Evolutionary conservation across 2,113 vertebrate species (phyloP).

Genomic region (Ovibos moschatus): DNA sequence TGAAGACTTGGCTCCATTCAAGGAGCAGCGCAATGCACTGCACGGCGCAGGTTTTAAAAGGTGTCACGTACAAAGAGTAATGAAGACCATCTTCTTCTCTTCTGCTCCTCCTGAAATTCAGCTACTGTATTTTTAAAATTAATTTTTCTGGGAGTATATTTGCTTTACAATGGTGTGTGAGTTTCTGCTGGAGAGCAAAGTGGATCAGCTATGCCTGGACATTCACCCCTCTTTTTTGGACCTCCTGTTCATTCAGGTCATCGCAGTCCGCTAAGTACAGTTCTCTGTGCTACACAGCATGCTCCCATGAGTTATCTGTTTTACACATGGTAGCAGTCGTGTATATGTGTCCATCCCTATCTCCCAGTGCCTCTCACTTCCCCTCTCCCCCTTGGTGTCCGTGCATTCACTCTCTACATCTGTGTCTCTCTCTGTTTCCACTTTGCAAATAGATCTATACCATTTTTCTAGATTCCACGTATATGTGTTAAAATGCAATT

Average conservation of each 20-base stretch:
- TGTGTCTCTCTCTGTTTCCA: background rate
- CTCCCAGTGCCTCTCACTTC: background rate
- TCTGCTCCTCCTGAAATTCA: background rate
- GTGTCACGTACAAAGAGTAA: background rate
- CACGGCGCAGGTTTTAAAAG: rapidly evolving
- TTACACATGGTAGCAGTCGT: background rate
- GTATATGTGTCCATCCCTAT: background rate
- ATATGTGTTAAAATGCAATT: rapidly evolving
- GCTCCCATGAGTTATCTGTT: background rate
- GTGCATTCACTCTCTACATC: background rate
- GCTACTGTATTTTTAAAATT: background rate
- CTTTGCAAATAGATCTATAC: background rate
- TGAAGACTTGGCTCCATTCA: background rate
- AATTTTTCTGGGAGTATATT: background rate
- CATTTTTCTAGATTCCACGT: background rate
- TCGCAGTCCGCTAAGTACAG: rapidly evolving
- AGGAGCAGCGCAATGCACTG: background rate
- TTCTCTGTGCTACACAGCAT: background rate
- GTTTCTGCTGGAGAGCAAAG: background rate
- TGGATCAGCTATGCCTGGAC: background rate
- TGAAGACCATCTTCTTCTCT: background rate
- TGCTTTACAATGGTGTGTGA: background rate
- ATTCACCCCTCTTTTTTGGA: background rate
- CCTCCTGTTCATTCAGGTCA: background rate
- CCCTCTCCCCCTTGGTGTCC: background rate